phyloP scores from a whole-genome alignment of 2,797 vertebrate genomes.

The Pseudochirops cupreus region DNA sequence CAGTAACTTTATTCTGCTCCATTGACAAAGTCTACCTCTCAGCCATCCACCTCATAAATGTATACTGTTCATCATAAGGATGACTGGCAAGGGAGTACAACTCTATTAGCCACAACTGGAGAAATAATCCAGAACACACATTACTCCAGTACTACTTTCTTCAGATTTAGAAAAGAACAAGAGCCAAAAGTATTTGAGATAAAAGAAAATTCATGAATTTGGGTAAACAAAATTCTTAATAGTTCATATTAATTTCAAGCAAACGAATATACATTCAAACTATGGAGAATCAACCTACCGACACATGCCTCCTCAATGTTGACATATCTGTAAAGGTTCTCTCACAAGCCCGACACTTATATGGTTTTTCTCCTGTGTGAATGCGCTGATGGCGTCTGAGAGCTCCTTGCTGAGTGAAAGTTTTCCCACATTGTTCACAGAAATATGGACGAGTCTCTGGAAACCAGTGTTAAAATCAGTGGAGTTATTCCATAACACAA shows the following conservation, averaged over 20 bases:
- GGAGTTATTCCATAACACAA: not conserved
- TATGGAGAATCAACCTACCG: conserved; percentile 56
- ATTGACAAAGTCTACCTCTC: not conserved
- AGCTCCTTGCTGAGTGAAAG: conserved; percentile 84
- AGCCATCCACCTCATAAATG: not conserved
- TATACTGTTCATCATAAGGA: not conserved
- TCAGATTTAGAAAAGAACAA: not conserved
- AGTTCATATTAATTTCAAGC: fast-evolving
- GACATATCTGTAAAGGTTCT: conserved; percentile 83
- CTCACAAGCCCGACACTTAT: conserved; percentile 82
- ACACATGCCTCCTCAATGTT: conserved; percentile 80
- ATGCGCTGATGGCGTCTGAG: conserved; percentile 84
- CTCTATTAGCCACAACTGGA: not conserved
- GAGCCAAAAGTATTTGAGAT: not conserved
- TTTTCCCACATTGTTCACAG: conserved; percentile 84
- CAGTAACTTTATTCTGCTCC: not conserved
- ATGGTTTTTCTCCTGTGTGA: conserved; percentile 83
- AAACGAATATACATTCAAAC: not conserved
- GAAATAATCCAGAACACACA: not conserved
- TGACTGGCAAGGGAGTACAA: not conserved
- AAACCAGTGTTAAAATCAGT: not conserved
- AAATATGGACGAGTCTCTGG: conserved; percentile 82
- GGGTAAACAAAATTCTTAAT: not conserved
- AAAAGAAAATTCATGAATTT: not conserved
- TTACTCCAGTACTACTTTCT: not conserved